Conservation (phyloP, 2,113 vertebrate genomes). For the Lycocorax pyrrhopterus region DNA sequence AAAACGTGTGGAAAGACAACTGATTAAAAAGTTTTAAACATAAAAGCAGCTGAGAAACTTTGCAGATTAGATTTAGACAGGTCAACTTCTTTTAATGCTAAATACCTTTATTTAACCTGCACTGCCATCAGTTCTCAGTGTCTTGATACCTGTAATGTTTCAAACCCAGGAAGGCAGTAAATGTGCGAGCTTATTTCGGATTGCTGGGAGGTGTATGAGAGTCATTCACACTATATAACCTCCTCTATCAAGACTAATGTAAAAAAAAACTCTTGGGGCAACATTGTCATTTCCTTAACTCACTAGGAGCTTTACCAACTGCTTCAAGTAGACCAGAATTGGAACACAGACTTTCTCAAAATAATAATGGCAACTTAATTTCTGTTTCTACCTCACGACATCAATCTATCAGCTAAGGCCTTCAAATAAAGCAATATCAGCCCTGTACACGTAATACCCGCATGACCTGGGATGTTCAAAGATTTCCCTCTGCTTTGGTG, state of each 20-base stretch:
- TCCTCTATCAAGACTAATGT: not conserved
- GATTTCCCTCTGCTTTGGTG: not conserved
- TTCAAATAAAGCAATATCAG: not conserved
- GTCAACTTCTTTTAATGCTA: not conserved
- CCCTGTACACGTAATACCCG: not conserved
- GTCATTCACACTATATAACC: not conserved
- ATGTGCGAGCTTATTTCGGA: not conserved
- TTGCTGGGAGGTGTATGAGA: not conserved
- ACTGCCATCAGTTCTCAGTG: not conserved
- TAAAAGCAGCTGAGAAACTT: not conserved
- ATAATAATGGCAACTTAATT: not conserved
- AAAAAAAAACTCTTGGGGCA: not conserved
- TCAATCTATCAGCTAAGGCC: not conserved
- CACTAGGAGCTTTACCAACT: not conserved
- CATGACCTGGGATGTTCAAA: not conserved
- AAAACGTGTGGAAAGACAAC: not conserved
- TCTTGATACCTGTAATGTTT: not conserved
- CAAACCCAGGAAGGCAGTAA: not conserved
- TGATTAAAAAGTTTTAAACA: not conserved
- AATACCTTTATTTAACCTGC: not conserved
- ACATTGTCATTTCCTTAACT: not conserved
- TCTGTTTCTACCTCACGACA: not conserved
- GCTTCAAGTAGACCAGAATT: not conserved
- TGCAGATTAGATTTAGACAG: not conserved
- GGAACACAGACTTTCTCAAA: not conserved